Base-by-base conservation (phyloP, 2,113 vertebrate genomes). In the Gracilinanus agilis region DNA sequence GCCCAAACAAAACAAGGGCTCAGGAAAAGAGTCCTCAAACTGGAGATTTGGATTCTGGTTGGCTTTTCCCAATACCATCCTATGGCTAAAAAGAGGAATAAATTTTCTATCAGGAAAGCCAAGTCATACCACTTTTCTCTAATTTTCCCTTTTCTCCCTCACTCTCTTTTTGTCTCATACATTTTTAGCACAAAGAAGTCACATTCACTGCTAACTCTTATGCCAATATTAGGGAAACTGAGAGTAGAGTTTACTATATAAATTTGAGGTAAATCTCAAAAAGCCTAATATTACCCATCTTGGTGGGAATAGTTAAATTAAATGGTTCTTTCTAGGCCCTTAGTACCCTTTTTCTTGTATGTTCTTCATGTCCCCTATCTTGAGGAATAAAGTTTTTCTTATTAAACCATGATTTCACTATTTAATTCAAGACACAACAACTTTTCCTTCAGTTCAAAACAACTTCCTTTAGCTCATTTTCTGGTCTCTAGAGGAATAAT, bases 251-350 rank as follows among this genome's bases (percentile, higher is more conserved):
- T 49, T 49, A 83, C 19, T 83, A 23, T 40, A 21, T 83, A 83
- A 83, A 40, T 23, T 83, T 54, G 56, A 90, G 90, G 13, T 88
- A 53, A 93, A n/a, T 58, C 91, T 67, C 75, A 93, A 25, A 44
- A 91, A 83, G 55, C n/a, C 19, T 19, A 40, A 40, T 16, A 61
- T 92, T 95, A 92, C 91, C 3, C 61, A 40, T 19, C 55, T 93
- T n/a, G 54, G 83, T 49, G 75, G 9, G 55, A 53, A 49, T 88
- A 24, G 19, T 93, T 90, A 34, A 40, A 88, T n/a, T n/a, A n/a
- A 16, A 34, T 67, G 61, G 3, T 75, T 34, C 11, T 34, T 67
- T 67, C 61, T 11, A 67, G 61, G 29, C 3, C 29, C 6, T 75
- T 16, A n/a, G n/a, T 83, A 19, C n/a, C 67, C n/a, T 40, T 16